Percentiles rank a stretch among this genome's conserved stretches.
Conservation (phyloP, 64 coral and sea anemone genomes). For the Cladopsammia gracilis region DNA sequence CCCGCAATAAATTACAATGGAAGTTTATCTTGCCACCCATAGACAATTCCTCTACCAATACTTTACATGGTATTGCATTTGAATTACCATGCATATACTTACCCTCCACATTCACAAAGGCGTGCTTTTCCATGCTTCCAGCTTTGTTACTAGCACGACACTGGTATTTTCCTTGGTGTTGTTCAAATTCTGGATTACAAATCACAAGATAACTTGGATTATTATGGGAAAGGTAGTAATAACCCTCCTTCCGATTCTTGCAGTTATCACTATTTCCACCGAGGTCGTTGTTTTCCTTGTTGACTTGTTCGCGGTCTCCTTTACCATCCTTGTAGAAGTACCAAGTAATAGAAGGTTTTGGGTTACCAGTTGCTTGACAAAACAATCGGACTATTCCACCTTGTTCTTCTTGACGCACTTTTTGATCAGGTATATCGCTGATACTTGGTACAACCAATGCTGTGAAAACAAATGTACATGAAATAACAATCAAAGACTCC, state of each 20-base stretch:
- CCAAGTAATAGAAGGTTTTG: constrained; percentile 39
- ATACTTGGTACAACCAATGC: constrained; percentile 23
- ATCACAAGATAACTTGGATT: constrained; percentile 31
- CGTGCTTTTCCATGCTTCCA: not conserved
- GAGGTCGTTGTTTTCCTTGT: not conserved
- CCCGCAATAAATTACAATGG: no score
- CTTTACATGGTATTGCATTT: no score
- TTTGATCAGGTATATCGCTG: not conserved
- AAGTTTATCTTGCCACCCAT: no score
- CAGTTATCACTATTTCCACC: not conserved
- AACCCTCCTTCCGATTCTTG: not conserved
- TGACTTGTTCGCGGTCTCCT: not conserved
- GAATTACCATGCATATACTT: not conserved
- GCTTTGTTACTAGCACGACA: constrained; percentile 21
- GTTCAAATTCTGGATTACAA: constrained; percentile 26
- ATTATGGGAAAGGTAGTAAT: not conserved
- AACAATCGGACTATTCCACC: not conserved
- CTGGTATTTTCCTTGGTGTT: constrained; percentile 25
- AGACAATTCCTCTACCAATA: no score
- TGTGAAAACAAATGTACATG: not conserved
- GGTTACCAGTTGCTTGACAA: constrained; percentile 26
- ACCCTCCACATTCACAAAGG: constrained; percentile 4
- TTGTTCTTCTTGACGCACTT: not conserved
- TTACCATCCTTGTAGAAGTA: not conserved
- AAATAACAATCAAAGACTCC: no score